Evolutionary conservation across 2,888 invertebrate genomes (phyloP), one percentile per base, ranked within the genome.

Genomic region (Drosophila rellima): DNA sequence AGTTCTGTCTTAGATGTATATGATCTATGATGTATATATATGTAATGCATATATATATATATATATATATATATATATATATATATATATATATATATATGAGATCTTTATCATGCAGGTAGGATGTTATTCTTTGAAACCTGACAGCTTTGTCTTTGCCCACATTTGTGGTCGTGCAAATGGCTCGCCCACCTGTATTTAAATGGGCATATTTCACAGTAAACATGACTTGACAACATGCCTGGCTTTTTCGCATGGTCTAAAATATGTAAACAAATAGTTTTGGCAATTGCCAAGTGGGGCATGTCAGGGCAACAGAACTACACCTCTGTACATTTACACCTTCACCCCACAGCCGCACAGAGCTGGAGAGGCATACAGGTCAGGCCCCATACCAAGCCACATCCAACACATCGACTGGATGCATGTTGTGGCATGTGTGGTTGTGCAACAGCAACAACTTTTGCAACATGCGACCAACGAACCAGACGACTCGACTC

Each of bases 171-270:
- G 51, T 74, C 52, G 54, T 63, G 44, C 44, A 57, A 52, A 26
- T 57, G 54, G 55, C 33, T 57, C 35, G 31, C 47, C 68, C 68
- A 61, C 68, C 74, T 60, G 76, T 78, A 88, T 83, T 84, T 88
- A 88, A 88, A 84, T 84, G 83, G 81, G 73, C 82, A 82, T 89
- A 89, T 90, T 85, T 90, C 88, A 89, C 82, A 86, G 90, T 71
- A 81, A 90, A 89, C 89, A 89, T 90, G 90, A 86, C 90, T 90
- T 89, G 90, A 89, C 89, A 89, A 82, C 89, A 83, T 88, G 80
- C 79, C 86, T 80, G 85, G 70, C 90, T 86, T 80, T 78, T 74
- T 80, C 76, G 80, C 84, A 78, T 78, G 84, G 80, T 83, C 84
- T 86, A 89, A 55, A 88, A 85, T 89, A 88, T 90, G 90, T 82